Conservation (phyloP, 2,888 invertebrate genomes). For the Elysia crispata region DNA sequence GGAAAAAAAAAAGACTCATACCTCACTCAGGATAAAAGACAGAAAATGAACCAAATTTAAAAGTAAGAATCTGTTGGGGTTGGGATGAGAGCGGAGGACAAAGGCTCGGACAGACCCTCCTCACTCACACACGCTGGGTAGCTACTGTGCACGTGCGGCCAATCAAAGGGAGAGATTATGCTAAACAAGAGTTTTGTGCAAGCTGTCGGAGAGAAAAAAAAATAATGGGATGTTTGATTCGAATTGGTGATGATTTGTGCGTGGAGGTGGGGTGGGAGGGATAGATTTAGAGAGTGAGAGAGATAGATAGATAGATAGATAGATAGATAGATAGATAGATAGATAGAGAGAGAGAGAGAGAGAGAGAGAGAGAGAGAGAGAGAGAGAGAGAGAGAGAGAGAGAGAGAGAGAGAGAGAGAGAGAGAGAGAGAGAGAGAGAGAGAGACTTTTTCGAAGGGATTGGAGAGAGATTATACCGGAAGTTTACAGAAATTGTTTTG, state of each 20-base stretch:
- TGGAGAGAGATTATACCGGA: slow-evolving; percentile 1
- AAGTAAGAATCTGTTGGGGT: too few relatives aligned
- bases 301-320: slow-evolving; percentile 32
- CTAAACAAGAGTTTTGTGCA: background rate
- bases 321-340: background rate
- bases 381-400: slow-evolving; percentile 15
- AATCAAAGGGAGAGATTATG: background rate
- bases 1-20: too few relatives aligned
- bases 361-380: slow-evolving; percentile 21
- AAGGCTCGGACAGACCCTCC: too few relatives aligned
- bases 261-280: background rate
- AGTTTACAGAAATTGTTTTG: background rate
- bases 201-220: background rate
- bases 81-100: too few relatives aligned
- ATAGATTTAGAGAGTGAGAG: slow-evolving; percentile 16
- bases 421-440: slow-evolving; percentile 9
- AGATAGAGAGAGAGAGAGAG: slow-evolving; percentile 41
- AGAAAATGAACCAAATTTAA: too few relatives aligned
- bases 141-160: background rate
- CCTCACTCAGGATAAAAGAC: too few relatives aligned
- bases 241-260: background rate
- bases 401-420: slow-evolving; percentile 17
- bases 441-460: background rate
- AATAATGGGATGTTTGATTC: background rate
- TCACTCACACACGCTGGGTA: too few relatives aligned